Evolutionary conservation across 2,113 vertebrate species (phyloP).

Genomic region (Caranx melampygus): DNA sequence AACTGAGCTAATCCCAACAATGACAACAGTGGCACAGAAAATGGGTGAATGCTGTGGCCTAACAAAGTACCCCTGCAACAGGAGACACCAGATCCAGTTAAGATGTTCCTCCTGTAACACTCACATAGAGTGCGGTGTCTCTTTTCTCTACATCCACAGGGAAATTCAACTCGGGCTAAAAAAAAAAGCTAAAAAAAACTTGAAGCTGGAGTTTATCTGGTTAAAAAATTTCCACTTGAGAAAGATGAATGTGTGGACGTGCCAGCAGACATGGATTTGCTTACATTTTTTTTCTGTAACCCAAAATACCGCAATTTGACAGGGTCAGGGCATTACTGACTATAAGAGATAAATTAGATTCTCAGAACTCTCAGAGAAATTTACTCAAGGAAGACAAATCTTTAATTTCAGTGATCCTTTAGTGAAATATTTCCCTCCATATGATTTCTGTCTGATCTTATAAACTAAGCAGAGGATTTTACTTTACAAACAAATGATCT

Average conservation of each 20-base stretch:
- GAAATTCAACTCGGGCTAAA: slow-evolving; percentile 63
- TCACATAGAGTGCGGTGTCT: slow-evolving; percentile 67
- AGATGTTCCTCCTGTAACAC: slow-evolving; percentile 67
- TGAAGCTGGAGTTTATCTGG: slow-evolving; percentile 31
- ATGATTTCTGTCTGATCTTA: slow-evolving; percentile 4
- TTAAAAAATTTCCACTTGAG: slow-evolving; percentile 29
- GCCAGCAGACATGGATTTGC: not conserved
- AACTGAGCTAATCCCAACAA: slow-evolving; percentile 73
- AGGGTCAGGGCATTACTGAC: not conserved
- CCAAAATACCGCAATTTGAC: not conserved
- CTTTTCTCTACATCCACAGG: slow-evolving; percentile 64
- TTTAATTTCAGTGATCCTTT: not conserved
- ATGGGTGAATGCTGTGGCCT: slow-evolving; percentile 52
- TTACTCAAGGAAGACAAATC: not conserved
- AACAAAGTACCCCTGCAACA: slow-evolving; percentile 73
- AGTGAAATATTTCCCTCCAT: slow-evolving; percentile 17
- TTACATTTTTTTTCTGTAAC: not conserved
- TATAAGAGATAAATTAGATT: slow-evolving; percentile 1
- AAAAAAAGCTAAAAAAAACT: slow-evolving; percentile 15
- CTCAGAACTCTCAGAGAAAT: not conserved
- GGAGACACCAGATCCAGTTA: slow-evolving; percentile 71
- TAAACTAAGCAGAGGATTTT: not conserved
- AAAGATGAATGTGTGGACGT: not conserved
- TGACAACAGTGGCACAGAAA: slow-evolving; percentile 71
- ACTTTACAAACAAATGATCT: slow-evolving; percentile 13